Conservation (phyloP, 2,797 vertebrate species). For the Eulemur mongoz region DNA sequence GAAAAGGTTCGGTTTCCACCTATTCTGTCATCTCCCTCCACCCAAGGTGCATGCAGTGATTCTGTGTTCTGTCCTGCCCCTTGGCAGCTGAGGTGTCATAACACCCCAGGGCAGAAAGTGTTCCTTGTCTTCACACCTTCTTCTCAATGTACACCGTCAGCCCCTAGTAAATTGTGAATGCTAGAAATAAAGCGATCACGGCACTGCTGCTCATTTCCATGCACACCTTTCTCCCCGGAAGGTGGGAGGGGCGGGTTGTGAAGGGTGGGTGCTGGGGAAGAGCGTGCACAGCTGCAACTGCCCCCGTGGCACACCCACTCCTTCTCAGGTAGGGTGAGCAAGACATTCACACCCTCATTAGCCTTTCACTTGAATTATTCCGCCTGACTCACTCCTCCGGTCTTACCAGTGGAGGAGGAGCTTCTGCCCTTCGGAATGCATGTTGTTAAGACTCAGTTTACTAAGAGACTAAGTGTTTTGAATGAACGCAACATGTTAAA, state of each 20-base stretch:
- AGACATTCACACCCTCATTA: not conserved
- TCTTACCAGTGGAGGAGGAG: not conserved
- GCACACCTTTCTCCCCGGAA: constrained; percentile 14
- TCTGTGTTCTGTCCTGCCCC: not conserved
- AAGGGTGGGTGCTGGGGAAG: not conserved
- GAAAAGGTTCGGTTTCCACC: not conserved
- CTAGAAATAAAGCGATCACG: not conserved
- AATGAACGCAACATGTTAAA: not conserved
- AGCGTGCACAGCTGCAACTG: no score
- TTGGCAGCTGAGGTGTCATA: not conserved
- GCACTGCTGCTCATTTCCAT: not conserved
- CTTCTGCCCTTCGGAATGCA: not conserved
- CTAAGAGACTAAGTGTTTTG: not conserved
- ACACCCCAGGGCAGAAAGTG: not conserved
- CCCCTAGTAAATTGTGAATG: not conserved
- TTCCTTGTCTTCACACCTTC: constrained; percentile 21
- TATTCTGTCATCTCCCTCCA: not conserved
- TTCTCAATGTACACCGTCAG: not conserved
- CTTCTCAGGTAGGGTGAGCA: not conserved
- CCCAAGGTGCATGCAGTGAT: accelerated
- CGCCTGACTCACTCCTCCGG: not conserved
- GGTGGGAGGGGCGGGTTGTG: not conserved
- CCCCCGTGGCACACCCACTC: not conserved
- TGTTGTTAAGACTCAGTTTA: not conserved
- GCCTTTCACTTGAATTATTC: not conserved